Base-by-base conservation (phyloP, 2,797 vertebrate genomes). In the Apogon talboti region DNA sequence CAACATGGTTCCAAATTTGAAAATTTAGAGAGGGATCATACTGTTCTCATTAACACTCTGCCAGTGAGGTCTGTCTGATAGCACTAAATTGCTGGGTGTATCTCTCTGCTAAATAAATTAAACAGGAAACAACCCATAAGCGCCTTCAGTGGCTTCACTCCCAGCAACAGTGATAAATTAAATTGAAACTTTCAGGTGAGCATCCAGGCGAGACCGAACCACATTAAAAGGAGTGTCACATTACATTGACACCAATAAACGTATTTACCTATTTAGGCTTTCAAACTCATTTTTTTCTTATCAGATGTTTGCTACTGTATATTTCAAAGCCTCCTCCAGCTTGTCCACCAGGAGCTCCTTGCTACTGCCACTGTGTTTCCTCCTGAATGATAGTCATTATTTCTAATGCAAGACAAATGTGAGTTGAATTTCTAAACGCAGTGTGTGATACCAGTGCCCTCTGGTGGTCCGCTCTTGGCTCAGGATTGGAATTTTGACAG, bases 141-240 rank as follows among this genome's bases (percentile, higher is more conserved):
- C 11, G 9, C 61, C 59, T 74, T 63, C 76, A 66, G 53, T 79
- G 74, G 64, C 56, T 79, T 75, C 72, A 57, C 75, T 66, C 50
- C 66, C 64, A 67, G 67, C 71, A 79, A 61, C 40, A 55, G 57
- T 33, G 75, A 88, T 89, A 81, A 87, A 78, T 90, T 78, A 76
- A 92, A 92, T 91, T 89, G 84, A 72, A 87, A 87, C 66, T 73
- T 87, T 85, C 70, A 81, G 79, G 65, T 83, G 73, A 78, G 81
- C 86, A 83, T 63, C 85, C 83, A 79, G 70, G 69, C 51, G 71
- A 80, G 74, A 78, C 80, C 47, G 16, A 77, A 70, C 72, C 74
- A 77, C 81, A 87, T 82, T 89, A 76, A 84, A 84, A 81, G 48
- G 14, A 66, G 72, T 83, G 79, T 88, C 82, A 85, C 71, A 77